These are phyloP conservation scores for Drosophila ercepeae DNA, from an alignment of 1,140 invertebrate species.

Conservation along the genomic window DNA sequence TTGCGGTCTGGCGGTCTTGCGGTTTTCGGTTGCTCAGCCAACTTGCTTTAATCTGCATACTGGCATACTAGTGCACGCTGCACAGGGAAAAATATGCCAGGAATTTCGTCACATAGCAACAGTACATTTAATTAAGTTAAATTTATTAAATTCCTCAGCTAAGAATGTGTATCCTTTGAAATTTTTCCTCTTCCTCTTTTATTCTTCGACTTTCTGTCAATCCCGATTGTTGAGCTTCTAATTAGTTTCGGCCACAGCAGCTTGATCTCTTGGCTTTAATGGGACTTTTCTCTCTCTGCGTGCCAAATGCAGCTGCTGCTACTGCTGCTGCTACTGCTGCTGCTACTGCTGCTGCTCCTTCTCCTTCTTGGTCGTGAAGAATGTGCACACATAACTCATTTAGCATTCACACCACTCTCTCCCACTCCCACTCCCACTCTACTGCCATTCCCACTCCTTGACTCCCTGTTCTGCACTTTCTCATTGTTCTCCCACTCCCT, in stretches of 20 bases:
- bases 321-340: too few species aligned
- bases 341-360: background rate
- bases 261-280: constrained; percentile 9
- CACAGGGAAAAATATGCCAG: constrained; percentile 45
- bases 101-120: constrained; percentile 31
- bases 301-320: constrained; percentile 32
- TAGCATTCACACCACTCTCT: constrained; percentile 44
- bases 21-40: constrained; percentile 22
- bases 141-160: background rate
- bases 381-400: constrained; percentile 67
- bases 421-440: constrained; percentile 1
- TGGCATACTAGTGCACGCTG: constrained; percentile 14
- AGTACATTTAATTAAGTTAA: background rate
- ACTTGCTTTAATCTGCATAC: constrained; percentile 48
- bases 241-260: background rate
- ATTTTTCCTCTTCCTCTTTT: background rate
- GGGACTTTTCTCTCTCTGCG: constrained; percentile 20
- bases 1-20: constrained; percentile 26
- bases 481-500: background rate
- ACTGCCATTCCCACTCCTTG: background rate
- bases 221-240: background rate
- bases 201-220: background rate
- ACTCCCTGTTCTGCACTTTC: background rate
- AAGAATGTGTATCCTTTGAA: background rate
- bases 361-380: constrained; percentile 10